phyloP scores from a whole-genome alignment of 2,113 vertebrate genomes.

The Psilopogon haemacephalus region DNA sequence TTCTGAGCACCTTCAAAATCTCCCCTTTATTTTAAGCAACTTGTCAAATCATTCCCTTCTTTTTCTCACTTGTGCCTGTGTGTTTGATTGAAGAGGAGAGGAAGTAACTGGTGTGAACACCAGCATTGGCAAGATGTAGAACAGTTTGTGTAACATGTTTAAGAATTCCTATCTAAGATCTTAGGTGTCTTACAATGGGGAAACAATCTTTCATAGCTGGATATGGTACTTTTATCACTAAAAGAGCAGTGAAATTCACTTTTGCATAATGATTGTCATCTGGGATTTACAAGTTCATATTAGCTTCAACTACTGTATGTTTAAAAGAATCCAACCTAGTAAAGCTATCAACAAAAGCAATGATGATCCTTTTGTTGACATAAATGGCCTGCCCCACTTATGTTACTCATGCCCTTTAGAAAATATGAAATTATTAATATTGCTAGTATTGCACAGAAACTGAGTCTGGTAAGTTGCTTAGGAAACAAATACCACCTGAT shows the following conservation, averaged over 20 bases:
- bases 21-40: conserved; percentile 29
- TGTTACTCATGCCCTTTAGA: background rate
- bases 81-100: conserved; percentile 17
- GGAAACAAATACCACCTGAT: background rate
- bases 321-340: background rate
- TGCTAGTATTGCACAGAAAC: background rate
- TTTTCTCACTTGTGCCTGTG: conserved; percentile 20
- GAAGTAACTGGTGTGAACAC: conserved; percentile 6
- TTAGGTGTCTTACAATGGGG: background rate
- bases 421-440: background rate
- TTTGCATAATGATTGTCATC: background rate
- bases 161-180: background rate
- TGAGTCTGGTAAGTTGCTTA: background rate
- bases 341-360: background rate
- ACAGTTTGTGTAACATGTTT: background rate
- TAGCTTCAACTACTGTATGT: background rate
- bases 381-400: background rate
- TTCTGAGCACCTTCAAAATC: background rate
- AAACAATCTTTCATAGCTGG: conserved; percentile 1
- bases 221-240: background rate
- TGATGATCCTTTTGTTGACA: background rate
- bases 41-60: background rate
- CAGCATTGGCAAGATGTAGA: background rate
- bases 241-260: background rate
- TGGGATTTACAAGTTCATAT: background rate